A percentile compares a stretch with the other conserved stretches of the same genome.
phyloP scores from a whole-genome alignment of 2,113 vertebrate genomes.

The Speoplatyrhinus poulsoni region DNA sequence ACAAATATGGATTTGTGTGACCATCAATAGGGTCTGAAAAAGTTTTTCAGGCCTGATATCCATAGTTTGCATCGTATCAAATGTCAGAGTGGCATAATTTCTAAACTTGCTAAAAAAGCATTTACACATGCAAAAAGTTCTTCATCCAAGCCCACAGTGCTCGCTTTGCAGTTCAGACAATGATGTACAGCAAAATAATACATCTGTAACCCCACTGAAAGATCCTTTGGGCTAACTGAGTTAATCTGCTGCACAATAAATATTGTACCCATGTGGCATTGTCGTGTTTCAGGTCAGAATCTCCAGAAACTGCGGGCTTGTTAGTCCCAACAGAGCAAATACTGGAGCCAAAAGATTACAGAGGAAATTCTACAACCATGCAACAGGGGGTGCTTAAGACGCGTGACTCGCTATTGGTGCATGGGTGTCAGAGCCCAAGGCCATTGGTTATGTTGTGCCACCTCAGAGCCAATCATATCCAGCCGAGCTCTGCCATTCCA shows the following conservation, averaged over 20 bases:
- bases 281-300: constrained; percentile 60
- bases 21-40: constrained; percentile 36
- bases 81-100: constrained; percentile 39
- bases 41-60: constrained; percentile 36
- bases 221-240: constrained; percentile 44
- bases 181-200: constrained; percentile 40
- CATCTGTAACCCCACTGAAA: constrained; percentile 39
- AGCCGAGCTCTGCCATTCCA: constrained; percentile 53
- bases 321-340: constrained; percentile 39
- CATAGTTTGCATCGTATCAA: constrained; percentile 51
- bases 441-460: constrained; percentile 63
- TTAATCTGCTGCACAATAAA: constrained; percentile 54
- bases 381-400: constrained; percentile 59
- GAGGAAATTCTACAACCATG: constrained; percentile 59
- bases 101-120: constrained; percentile 2
- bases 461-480: constrained; percentile 54
- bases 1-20: constrained; percentile 24
- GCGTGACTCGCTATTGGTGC: constrained; percentile 57
- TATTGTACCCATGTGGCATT: constrained; percentile 50
- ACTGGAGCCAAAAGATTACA: constrained; percentile 52
- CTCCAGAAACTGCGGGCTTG: constrained; percentile 54
- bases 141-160: constrained; percentile 42
- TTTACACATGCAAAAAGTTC: constrained; percentile 44
- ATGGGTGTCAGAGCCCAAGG: constrained; percentile 34
- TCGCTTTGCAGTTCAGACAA: constrained; percentile 34